These are phyloP conservation scores for Bursaphelenchus okinawaensis DNA, from an alignment of 2,888 invertebrate genomes.

Conservation along the genomic window DNA sequence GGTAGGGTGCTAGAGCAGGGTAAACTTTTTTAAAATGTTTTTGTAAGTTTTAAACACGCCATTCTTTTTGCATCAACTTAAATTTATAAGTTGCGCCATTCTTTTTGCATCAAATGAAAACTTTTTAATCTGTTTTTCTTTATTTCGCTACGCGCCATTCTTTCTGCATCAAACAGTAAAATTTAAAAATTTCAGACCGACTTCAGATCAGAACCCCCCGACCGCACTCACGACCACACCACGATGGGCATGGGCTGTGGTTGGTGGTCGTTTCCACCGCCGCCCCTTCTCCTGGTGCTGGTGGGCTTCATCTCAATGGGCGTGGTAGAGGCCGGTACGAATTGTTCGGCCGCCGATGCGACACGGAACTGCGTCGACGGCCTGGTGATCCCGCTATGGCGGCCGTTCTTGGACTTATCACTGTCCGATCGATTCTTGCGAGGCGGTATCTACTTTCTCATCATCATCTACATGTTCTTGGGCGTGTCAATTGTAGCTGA, in stretches of 20 bases:
- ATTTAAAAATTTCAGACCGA: neutral
- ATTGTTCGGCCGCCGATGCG: constrained; percentile 56
- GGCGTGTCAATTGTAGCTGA: constrained; percentile 98
- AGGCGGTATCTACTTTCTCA: constrained; percentile 81
- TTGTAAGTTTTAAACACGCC: too few species aligned
- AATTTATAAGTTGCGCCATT: too few species aligned
- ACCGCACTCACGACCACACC: neutral
- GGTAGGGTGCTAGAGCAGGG: too few species aligned
- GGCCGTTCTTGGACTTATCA: constrained; percentile 53
- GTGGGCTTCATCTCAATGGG: neutral
- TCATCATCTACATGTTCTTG: constrained; percentile 87
- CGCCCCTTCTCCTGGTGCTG: neutral
- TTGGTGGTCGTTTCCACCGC: constrained; percentile 6
- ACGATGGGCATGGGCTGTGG: constrained; percentile 9
- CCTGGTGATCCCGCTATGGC: constrained; percentile 80
- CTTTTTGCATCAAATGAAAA: too few species aligned
- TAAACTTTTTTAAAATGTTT: too few species aligned
- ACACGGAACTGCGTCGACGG: constrained; percentile 71
- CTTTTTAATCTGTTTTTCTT: too few species aligned
- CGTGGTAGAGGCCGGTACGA: constrained; percentile 41
- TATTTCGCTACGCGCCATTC: too few species aligned
- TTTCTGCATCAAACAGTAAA: too few species aligned
- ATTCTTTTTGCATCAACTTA: too few species aligned
- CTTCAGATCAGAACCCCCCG: neutral
- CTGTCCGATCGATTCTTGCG: constrained; percentile 61